Evolutionary conservation across 2,113 vertebrate genomes (phyloP).

Genomic region (Albula glossodonta): DNA sequence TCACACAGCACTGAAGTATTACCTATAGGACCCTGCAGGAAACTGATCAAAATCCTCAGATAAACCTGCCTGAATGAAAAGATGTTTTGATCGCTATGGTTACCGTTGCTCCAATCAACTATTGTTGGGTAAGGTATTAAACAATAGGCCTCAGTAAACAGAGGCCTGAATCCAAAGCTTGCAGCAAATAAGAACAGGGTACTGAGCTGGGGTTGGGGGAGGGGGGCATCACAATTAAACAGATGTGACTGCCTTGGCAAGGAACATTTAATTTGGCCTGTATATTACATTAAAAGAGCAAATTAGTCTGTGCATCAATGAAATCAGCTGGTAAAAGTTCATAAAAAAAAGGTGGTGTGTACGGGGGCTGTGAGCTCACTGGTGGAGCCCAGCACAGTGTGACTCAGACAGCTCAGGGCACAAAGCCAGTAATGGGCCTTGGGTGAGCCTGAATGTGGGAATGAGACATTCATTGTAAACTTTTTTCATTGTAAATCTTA

Average conservation of each 20-base stretch:
- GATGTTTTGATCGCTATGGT: neutral
- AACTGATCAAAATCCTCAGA: neutral
- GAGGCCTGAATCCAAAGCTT: neutral
- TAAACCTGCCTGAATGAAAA: neutral
- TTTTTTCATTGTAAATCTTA: too few relatives aligned
- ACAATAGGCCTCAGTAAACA: neutral
- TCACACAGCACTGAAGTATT: neutral
- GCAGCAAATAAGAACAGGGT: neutral
- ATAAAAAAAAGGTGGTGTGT: constrained; percentile 33
- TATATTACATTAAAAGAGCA: constrained; percentile 18
- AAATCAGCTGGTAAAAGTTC: constrained; percentile 34
- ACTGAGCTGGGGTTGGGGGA: neutral
- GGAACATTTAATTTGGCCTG: constrained; percentile 42
- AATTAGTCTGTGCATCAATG: constrained; percentile 33
- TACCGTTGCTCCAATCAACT: neutral
- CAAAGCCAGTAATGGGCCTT: neutral
- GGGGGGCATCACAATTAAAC: constrained; percentile 17
- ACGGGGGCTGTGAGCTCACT: constrained; percentile 13
- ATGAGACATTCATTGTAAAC: neutral
- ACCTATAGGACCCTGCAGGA: neutral
- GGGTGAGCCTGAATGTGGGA: neutral
- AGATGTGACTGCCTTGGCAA: constrained; percentile 3
- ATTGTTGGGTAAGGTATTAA: neutral
- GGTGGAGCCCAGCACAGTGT: neutral
- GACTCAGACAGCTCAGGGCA: neutral